phyloP scores from a whole-genome alignment of 2,888 invertebrate species.

The Cordylochernes scorpioides region DNA sequence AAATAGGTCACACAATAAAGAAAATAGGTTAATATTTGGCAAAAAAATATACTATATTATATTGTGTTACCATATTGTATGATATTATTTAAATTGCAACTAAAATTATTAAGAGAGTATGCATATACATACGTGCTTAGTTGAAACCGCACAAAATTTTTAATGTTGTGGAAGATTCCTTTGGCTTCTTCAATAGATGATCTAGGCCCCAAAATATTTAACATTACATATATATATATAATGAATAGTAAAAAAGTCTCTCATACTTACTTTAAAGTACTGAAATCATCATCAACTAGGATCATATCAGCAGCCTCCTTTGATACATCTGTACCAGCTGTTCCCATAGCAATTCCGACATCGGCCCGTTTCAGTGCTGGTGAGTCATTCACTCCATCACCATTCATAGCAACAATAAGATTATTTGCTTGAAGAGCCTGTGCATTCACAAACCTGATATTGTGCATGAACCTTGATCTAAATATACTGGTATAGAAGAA shows the following conservation, averaged over 20 bases:
- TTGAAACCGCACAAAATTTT: constrained; percentile 97
- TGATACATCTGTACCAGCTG: constrained; percentile 85
- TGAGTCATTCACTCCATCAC: constrained; percentile 96
- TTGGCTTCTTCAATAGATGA: constrained; percentile 96
- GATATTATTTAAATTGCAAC: too few relatives aligned
- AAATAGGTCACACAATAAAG: too few relatives aligned
- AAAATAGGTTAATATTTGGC: too few relatives aligned
- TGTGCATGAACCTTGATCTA: too few relatives aligned
- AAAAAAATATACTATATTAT: too few relatives aligned
- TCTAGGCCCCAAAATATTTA: constrained; percentile 17
- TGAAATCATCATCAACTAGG: constrained; percentile 87
- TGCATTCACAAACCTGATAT: too few relatives aligned
- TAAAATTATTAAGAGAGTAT: constrained; percentile 1
- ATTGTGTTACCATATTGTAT: too few relatives aligned
- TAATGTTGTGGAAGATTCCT: constrained; percentile 95
- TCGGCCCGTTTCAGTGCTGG: constrained; percentile 90
- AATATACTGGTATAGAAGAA: too few relatives aligned
- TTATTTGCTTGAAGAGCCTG: constrained; percentile 64
- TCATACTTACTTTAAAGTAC: constrained; percentile 66
- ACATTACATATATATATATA: not conserved
- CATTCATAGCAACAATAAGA: constrained; percentile 93
- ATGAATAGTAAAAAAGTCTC: too few relatives aligned
- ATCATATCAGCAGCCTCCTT: constrained; percentile 99
- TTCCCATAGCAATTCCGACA: constrained; percentile 87
- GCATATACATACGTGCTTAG: constrained; percentile 43